Conservation (phyloP, 2,797 vertebrate genomes). For the Threskiornis aethiopicus region DNA sequence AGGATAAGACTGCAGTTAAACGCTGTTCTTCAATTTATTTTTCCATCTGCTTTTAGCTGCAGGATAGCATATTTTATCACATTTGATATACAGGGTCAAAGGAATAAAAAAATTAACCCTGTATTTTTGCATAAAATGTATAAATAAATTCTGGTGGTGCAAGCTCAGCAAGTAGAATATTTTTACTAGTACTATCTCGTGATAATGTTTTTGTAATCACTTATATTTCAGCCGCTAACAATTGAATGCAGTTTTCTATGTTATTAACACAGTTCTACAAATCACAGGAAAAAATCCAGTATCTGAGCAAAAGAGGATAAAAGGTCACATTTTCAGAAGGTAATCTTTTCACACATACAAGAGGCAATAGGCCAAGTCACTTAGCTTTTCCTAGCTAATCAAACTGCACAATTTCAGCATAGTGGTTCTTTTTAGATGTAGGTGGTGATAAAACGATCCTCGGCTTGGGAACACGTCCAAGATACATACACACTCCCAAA, state of each 20-base stretch:
- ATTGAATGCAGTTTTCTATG: constrained; percentile 11
- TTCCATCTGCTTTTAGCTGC: constrained; percentile 63
- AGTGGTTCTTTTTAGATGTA: constrained; percentile 58
- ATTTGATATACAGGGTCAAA: constrained; percentile 61
- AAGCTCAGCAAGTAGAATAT: constrained; percentile 57
- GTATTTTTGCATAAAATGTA: constrained; percentile 63
- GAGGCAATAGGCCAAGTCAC: constrained; percentile 51
- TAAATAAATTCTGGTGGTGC: constrained; percentile 67
- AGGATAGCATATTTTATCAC: constrained; percentile 62
- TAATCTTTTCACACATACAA: constrained; percentile 58
- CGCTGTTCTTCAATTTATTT: constrained; percentile 66
- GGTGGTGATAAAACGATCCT: constrained; percentile 61
- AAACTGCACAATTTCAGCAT: constrained; percentile 55
- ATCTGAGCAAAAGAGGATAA: constrained; percentile 38
- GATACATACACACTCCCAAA: constrained; percentile 47
- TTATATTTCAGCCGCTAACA: constrained; percentile 49
- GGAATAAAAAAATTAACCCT: constrained; percentile 63
- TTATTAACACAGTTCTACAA: constrained; percentile 46
- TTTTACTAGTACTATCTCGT: constrained; percentile 46
- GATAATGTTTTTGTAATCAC: constrained; percentile 50
- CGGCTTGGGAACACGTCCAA: constrained; percentile 50
- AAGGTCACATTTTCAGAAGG: constrained; percentile 42
- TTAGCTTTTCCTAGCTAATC: constrained; percentile 53
- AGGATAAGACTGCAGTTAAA: constrained; percentile 66
- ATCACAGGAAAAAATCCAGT: constrained; percentile 38